These are phyloP conservation scores for Trissonchulus latispiculum DNA, from an alignment of 2,888 invertebrate species.

Conservation along the genomic window DNA sequence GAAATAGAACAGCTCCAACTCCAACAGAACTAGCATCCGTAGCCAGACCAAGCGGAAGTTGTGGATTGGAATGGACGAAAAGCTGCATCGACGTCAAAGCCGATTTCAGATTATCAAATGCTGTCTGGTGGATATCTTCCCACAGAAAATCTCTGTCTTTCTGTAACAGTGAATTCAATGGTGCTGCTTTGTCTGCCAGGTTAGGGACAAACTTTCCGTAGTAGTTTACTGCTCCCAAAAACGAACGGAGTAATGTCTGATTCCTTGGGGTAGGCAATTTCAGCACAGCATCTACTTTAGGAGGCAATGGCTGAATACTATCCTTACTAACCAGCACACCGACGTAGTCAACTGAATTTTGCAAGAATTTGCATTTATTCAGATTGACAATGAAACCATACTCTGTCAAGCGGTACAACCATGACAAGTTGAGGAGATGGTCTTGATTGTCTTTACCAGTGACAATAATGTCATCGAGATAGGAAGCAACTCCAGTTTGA, in stretches of 20 bases:
- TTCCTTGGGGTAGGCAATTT: not conserved
- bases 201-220: not conserved
- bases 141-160: not conserved
- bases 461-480: slow-evolving; percentile 31
- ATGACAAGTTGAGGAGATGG: slow-evolving; percentile 26
- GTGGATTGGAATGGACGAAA: not conserved
- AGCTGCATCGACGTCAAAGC: not conserved
- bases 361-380: slow-evolving; percentile 31
- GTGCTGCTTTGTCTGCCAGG: not conserved
- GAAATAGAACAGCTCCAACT: not conserved
- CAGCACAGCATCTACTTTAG: not conserved
- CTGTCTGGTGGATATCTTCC: not conserved
- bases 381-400: slow-evolving; percentile 28
- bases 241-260: not conserved
- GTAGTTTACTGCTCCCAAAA: not conserved
- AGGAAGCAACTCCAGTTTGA: slow-evolving; percentile 26
- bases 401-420: slow-evolving; percentile 26
- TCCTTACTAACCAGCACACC: too few relatives aligned
- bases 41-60: not conserved
- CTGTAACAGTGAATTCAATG: not conserved
- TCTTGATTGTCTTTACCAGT: slow-evolving; percentile 26
- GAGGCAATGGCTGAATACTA: not conserved
- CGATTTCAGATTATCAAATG: not conserved
- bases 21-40: not conserved
- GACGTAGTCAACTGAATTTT: too few relatives aligned